phyloP scores from a whole-genome alignment of 2,888 invertebrate species.

The Dusona sp. region DNA sequence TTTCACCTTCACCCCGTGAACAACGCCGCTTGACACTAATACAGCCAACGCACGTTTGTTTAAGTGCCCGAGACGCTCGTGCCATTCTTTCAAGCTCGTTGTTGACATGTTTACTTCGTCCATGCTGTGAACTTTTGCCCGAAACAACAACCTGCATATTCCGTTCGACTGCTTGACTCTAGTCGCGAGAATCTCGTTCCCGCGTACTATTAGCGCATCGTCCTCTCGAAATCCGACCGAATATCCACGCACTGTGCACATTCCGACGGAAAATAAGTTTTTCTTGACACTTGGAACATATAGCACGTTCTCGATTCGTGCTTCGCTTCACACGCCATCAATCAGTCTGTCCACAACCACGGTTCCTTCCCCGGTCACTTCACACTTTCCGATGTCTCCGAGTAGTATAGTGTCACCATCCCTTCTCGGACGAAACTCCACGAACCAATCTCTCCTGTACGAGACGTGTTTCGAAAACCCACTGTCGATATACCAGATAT shows the following conservation, averaged over 20 bases:
- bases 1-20: constrained; percentile 20
- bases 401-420: constrained; percentile 48
- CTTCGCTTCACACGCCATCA: constrained; percentile 40
- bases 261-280: constrained; percentile 75
- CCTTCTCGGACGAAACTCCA: constrained; percentile 15
- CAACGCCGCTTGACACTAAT: constrained; percentile 28
- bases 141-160: not conserved
- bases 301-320: constrained; percentile 41
- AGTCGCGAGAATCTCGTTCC: constrained; percentile 63
- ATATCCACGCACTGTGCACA: constrained; percentile 68
- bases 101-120: constrained; percentile 19
- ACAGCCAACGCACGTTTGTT: constrained; percentile 27
- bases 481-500: constrained; percentile 62
- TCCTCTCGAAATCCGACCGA: constrained; percentile 69
- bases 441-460: constrained; percentile 66
- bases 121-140: not conserved
- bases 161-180: constrained; percentile 20
- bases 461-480: constrained; percentile 71
- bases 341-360: constrained; percentile 55
- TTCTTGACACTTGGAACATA: constrained; percentile 70
- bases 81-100: constrained; percentile 52
- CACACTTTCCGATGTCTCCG: constrained; percentile 63
- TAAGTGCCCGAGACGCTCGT: constrained; percentile 65
- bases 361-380: constrained; percentile 54
- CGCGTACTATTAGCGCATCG: constrained; percentile 44